Conservation (phyloP, 2,888 invertebrate species). For the Zygogramma bicolorata region DNA sequence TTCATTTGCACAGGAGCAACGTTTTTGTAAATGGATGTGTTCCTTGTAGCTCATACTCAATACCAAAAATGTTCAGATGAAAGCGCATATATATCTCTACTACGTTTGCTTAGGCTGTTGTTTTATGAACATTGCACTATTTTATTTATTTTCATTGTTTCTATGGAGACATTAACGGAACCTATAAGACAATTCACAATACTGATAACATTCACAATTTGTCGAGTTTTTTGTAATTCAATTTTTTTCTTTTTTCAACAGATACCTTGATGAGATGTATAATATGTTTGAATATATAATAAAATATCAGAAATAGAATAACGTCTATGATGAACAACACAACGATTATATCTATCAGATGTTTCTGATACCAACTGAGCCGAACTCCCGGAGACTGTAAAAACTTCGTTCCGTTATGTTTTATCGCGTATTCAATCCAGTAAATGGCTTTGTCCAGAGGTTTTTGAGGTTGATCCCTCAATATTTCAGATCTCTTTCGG, state of each 20-base stretch:
- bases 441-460: constrained; percentile 36
- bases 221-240: constrained; percentile 23
- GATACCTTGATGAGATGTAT: constrained; percentile 10
- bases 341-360: constrained; percentile 39
- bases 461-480: constrained; percentile 30
- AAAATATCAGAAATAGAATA: constrained; percentile 40
- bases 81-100: no score
- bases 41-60: no score
- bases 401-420: constrained; percentile 35
- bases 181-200: no score
- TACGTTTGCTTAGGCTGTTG: no score
- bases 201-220: no score
- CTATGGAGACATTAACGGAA: no score
- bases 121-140: no score
- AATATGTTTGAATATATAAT: constrained; percentile 42
- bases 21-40: no score
- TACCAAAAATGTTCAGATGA: no score
- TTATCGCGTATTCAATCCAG: constrained; percentile 40
- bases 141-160: no score
- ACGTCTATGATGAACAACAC: constrained; percentile 32
- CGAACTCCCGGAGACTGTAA: constrained; percentile 35
- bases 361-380: constrained; percentile 32
- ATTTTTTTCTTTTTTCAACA: constrained; percentile 3
- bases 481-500: constrained; percentile 15
- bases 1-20: no score